Conservation (phyloP, 2,797 vertebrate species). For the Otolemur crassicaudatus region DNA sequence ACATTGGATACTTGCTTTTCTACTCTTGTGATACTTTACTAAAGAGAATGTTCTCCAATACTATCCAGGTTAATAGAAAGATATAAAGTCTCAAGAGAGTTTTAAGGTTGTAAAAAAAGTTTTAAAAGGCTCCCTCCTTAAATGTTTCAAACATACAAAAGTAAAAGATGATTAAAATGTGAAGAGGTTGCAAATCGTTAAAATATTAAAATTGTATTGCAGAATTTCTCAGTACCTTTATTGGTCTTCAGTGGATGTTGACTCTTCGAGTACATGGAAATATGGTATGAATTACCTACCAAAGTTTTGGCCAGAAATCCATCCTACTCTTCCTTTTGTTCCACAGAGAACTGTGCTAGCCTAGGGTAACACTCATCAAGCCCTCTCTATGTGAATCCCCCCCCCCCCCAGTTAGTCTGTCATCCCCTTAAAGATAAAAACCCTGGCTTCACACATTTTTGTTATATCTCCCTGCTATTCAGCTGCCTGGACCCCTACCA, state of each 20-base stretch:
- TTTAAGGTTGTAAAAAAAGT: background rate
- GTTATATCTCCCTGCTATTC: background rate
- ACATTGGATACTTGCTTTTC: too few relatives aligned
- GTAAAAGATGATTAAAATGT: background rate
- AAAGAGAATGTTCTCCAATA: too few relatives aligned
- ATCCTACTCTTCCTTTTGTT: background rate
- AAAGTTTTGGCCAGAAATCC: background rate
- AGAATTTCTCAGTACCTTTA: background rate
- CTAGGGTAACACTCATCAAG: background rate
- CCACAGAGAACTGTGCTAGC: background rate
- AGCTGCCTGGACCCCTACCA: too few relatives aligned
- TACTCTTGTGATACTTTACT: too few relatives aligned
- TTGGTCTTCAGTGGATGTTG: background rate
- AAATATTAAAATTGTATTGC: background rate
- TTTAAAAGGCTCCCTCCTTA: background rate
- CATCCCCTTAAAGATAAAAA: background rate
- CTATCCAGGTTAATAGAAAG: too few relatives aligned
- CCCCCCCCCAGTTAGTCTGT: background rate
- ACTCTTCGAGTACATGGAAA: background rate
- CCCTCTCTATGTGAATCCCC: background rate
- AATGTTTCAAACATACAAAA: background rate
- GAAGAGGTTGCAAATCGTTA: background rate
- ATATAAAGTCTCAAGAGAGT: background rate
- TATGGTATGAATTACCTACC: background rate
- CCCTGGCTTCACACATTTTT: background rate